Evolutionary conservation across 2,888 invertebrate genomes (phyloP), one percentile per base, ranked within the genome.

Genomic region (Steinernema carpocapsae): DNA sequence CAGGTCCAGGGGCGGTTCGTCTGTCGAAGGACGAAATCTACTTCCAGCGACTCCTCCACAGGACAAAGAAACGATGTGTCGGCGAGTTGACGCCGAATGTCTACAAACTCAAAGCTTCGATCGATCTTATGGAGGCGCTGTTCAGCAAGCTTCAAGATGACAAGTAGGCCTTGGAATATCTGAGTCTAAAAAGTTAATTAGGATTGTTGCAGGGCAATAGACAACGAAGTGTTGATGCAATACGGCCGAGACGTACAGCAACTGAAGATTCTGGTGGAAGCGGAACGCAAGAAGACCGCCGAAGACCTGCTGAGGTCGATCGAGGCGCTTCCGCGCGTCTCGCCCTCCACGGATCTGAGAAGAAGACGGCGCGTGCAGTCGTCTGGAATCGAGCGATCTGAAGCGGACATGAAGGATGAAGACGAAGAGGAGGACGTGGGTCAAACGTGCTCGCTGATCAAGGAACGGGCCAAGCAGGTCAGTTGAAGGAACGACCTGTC

Each of bases 41-140:
- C 70, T 85, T 84, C 71, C 76, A 82, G n/a, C 80, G 85, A 22
- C 78, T 85, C 14, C 71, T 84, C 14, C 78, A 82, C 45, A 73
- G 85, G 64, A 82, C 82, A 12, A 82, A 83, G 71, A 78, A 80
- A 22, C 70, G 84, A 26, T 77, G 80, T 12, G 80, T 78, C 43
- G 79, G 80, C 46, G 79, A 82, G 51, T 26, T 84, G 17, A 51
- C 74, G 7, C 71, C 73, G 48, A 79, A 81, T 73, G 64, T 72
- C 29, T 73, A 71, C 72, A 75, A 78, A 51, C 74, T 79, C 14
- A 71, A 73, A 32, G 77, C 76, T 26, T 76, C 79, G 0, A 71
- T 79, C 22, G 76, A 77, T 56, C 73, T 78, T 2, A 75, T 82
- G 1, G 75, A 80, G 32, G 72, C 72, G 32, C 32, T 79, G 29